Conservation (phyloP, 2,888 invertebrate genomes). For the Melieria crassipennis region DNA sequence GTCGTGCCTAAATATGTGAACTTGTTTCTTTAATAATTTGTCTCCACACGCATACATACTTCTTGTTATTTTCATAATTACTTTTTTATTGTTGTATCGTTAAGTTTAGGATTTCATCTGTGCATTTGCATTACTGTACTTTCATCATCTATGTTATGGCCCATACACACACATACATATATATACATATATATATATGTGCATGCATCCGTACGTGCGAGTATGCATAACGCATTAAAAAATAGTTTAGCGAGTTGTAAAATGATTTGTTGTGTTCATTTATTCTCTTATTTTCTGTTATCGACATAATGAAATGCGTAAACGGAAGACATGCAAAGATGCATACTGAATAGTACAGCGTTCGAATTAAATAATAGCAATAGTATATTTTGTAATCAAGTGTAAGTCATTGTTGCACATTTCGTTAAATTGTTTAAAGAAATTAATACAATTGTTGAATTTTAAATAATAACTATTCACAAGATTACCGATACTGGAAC, state of each 20-base stretch:
- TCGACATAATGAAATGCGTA: neutral
- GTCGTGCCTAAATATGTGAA: constrained; percentile 21
- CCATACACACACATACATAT: neutral
- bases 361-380: constrained; percentile 23
- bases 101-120: neutral
- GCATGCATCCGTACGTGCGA: constrained; percentile 3
- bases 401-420: constrained; percentile 34
- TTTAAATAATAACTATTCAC: constrained; percentile 48
- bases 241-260: constrained; percentile 19
- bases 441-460: constrained; percentile 38
- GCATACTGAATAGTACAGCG: neutral
- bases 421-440: constrained; percentile 37
- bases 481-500: constrained; percentile 46
- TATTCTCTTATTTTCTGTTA: constrained; percentile 25
- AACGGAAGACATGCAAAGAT: constrained; percentile 12
- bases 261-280: constrained; percentile 31
- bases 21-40: constrained; percentile 16
- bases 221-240: constrained; percentile 1
- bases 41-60: neutral
- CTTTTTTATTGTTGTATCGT: neutral
- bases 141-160: neutral
- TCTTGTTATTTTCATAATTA: neutral
- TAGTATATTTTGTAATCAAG: constrained; percentile 32
- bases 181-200: constrained; percentile 12
- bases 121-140: neutral